Evolutionary conservation across 64 coral and sea anemone species (phyloP), one percentile per base, ranked within the genome.

Genomic region (Actinia equina): DNA sequence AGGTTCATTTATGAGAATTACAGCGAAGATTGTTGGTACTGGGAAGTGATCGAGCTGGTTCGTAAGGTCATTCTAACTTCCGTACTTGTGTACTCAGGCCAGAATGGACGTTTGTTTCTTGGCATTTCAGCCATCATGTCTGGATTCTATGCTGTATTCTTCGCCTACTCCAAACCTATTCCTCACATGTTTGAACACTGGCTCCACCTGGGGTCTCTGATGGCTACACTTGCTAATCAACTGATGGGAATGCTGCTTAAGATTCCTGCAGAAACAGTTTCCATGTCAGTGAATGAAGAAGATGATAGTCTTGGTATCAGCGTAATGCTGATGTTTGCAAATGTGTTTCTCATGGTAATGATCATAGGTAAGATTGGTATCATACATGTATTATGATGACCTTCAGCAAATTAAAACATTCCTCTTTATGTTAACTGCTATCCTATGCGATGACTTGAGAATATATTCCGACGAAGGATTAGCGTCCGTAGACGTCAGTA

Each of bases 31-130:
- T 93, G 91, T 49, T 93, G 91, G 91, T 93, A 56, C 80, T 93
- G 91, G 91, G 86, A 93, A 54, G 54, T 93, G 9, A 84, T 93
- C 14, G 91, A 93, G 81, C 56, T 83, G 5, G 42, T 55, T n/a
- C 91, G 91, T n/a, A 93, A 93, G 43, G 69, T 93, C 4, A 37
- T 85, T 37, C 52, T 92, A 45, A 92, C 91, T 18, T 61, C 79
- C 13, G 61, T 56, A 56, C 81, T 87, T 17, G 60, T 84, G n/a
- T 84, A 86, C 4, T 25, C 46, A 4, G 67, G 86, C 16, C 58
- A 54, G 2, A 51, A 93, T 25, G 77, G 82, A 67, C 91, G 91
- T 13, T 61, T 19, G 3, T 93, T 82, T 54, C 87, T 93, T 3
- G 91, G 67, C 15, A 17, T 43, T n/a, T 81, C 88, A 3, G 74